Percentiles rank a stretch among this genome's conserved stretches.
Evolutionary conservation across 2,113 vertebrate species (phyloP).

Genomic region (Nothocercus nigrocapillus): DNA sequence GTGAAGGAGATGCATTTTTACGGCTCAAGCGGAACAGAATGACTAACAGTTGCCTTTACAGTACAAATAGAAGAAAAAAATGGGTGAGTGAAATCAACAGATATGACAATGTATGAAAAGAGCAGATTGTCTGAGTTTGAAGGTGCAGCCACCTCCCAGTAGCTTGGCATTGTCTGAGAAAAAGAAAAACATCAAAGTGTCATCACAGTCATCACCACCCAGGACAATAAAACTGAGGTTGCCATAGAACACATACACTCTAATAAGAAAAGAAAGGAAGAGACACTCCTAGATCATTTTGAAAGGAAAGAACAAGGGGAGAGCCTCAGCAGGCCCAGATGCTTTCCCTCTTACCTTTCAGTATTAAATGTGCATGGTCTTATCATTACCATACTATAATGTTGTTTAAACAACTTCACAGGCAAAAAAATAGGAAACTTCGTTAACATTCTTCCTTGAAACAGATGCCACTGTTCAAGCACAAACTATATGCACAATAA

Average conservation of each 20-base stretch:
- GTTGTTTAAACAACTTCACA: not conserved
- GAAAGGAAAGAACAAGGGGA: not conserved
- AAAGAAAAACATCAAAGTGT: not conserved
- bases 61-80: not conserved
- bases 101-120: not conserved
- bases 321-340: accelerated
- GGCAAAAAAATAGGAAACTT: accelerated
- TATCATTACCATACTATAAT: not conserved
- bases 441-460: not conserved
- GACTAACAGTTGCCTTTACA: not conserved
- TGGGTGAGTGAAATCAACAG: not conserved
- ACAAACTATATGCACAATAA: not conserved
- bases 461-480: not conserved
- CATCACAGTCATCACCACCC: not conserved
- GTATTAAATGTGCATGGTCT: not conserved
- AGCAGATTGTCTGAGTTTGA: not conserved
- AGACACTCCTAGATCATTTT: not conserved
- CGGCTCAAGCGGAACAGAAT: not conserved
- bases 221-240: not conserved
- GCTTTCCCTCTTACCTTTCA: not conserved
- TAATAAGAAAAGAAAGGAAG: not conserved
- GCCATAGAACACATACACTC: not conserved
- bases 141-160: not conserved
- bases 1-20: not conserved
- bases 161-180: not conserved